Evolutionary conservation across 1,140 invertebrate genomes (phyloP), one percentile per base, ranked within the genome.

Genomic region (Sycobia sp.): DNA sequence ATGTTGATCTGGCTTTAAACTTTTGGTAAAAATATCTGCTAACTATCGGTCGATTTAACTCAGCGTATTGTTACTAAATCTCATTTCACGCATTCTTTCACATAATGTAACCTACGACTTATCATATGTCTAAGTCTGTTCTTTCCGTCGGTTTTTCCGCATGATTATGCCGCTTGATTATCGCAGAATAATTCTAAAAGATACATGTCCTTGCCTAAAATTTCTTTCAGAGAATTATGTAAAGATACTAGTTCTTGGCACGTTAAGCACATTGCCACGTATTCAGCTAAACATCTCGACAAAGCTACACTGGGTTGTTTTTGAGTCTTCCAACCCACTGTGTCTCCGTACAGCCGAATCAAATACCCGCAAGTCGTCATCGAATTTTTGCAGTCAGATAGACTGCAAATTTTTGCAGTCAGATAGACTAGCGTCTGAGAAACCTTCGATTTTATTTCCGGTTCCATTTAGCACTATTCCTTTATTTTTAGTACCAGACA

Each of bases 331-430:
- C n/a, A n/a, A n/a, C n/a, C n/a, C n/a, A n/a, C n/a, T n/a, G n/a
- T n/a, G n/a, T n/a, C 58, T 3, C 58, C 51, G 27, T 38, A 62
- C 29, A 61, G n/a, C 29, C 53, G 29, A 38, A 66, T 56, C 4
- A 62, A 5, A 46, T 25, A 61, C 8, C 51, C 65, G 57, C n/a
- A n/a, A n/a, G n/a, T n/a, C n/a, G 50, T 53, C 1, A 39, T 3
- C 11, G 56, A 66, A 13, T 32, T 41, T 27, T 62, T 66, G 14
- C 51, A 62, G 18, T 67, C 59, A 4, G 54, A 49, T 14, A 62
- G 62, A 29, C n/a, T n/a, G n/a, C n/a, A n/a, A n/a, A n/a, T n/a
- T n/a, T 44, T 62, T 2, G 65, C 22, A 39, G 62, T 53, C 27
- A 59, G 57, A 36, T n/a, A n/a, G n/a, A n/a, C n/a, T n/a, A n/a